Conservation (phyloP, 1,140 invertebrate genomes). For the Hirudo medicinalis region DNA sequence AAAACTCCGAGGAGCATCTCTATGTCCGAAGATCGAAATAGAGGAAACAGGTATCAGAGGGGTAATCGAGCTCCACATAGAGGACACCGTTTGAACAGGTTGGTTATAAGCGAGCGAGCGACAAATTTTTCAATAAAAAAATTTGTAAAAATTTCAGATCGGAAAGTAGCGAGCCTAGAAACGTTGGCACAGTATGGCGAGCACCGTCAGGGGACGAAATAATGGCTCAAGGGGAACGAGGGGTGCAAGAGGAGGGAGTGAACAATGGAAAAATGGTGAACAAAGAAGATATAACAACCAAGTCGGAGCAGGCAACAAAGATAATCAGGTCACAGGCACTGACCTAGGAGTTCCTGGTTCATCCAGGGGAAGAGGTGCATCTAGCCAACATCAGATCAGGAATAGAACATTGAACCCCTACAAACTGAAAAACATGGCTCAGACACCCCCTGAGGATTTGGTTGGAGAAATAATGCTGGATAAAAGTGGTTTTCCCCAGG, state of each 20-base stretch:
- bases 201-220: not conserved
- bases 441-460: not conserved
- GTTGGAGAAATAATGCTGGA: not conserved
- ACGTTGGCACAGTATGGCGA: not conserved
- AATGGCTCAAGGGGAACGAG: not conserved
- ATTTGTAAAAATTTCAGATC: too few species aligned
- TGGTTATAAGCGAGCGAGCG: too few species aligned
- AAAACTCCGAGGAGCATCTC: too few species aligned
- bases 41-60: too few species aligned
- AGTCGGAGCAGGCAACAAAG: not conserved
- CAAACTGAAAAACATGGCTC: not conserved
- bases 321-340: not conserved
- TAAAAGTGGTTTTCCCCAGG: constrained; percentile 11
- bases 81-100: too few species aligned
- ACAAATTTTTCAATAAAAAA: too few species aligned
- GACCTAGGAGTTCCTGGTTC: not conserved
- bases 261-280: not conserved
- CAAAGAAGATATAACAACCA: not conserved
- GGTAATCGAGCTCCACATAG: too few species aligned
- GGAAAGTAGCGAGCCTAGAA: not conserved
- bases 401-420: not conserved
- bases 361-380: not conserved
- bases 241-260: constrained; percentile 7
- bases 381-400: not conserved
- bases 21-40: too few species aligned